phyloP scores from a whole-genome alignment of 2,113 vertebrate species.

The Gopherus flavomarginatus region DNA sequence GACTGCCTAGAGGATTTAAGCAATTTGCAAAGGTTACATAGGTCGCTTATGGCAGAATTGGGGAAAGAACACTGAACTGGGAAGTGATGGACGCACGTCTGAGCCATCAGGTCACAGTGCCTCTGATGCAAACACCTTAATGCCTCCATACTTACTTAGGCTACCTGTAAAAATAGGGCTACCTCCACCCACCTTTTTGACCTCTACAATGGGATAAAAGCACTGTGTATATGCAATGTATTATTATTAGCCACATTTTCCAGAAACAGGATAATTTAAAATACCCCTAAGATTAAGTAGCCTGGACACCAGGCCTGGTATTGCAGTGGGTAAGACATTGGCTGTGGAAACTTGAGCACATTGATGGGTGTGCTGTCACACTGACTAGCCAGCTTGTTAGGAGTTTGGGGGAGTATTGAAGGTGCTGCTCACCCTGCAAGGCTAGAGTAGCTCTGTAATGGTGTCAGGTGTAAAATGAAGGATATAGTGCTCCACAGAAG shows the following conservation, averaged over 20 bases:
- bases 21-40: not conserved
- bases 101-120: not conserved
- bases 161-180: not conserved
- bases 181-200: not conserved
- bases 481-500: not conserved
- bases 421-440: not conserved
- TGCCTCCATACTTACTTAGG: not conserved
- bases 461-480: not conserved
- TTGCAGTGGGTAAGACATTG: not conserved
- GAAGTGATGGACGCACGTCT: not conserved
- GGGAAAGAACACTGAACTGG: not conserved
- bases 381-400: not conserved
- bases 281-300: slow-evolving; percentile 19
- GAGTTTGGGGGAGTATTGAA: not conserved
- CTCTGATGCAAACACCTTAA: not conserved
- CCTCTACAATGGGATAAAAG: not conserved
- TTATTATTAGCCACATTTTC: slow-evolving; percentile 38
- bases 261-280: not conserved
- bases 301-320: not conserved
- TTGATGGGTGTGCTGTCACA: not conserved
- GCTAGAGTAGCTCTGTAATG: not conserved
- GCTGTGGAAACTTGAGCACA: not conserved
- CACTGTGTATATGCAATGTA: not conserved
- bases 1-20: not conserved
- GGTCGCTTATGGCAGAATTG: not conserved